Conservation (phyloP, 2,888 invertebrate genomes). For the Teleiodes luculella region DNA sequence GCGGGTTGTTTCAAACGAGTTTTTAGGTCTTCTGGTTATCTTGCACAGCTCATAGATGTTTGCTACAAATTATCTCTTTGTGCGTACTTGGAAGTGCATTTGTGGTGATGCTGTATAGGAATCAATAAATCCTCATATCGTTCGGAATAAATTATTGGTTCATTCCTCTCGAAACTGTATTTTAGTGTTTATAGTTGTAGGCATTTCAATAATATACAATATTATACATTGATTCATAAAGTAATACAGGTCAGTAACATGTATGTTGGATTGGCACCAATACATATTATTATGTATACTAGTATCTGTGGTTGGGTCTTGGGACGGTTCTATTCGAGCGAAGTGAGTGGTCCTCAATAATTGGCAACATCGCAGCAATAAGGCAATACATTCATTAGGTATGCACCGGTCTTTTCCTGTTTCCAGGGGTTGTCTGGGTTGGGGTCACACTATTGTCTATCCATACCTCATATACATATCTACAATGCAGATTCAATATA, state of each 20-base stretch:
- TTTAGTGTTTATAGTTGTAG: no score
- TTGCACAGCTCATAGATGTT: conserved; percentile 10
- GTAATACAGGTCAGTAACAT: no score
- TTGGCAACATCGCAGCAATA: neutral
- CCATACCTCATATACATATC: neutral
- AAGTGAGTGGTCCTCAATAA: neutral
- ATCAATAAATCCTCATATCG: neutral
- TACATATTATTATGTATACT: no score
- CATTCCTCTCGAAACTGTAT: neutral
- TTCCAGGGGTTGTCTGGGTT: conserved; percentile 12
- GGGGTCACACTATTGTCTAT: conserved; percentile 12
- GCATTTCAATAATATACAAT: no score
- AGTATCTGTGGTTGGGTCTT: no score
- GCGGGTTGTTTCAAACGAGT: conserved; percentile 53
- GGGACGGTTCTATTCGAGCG: neutral
- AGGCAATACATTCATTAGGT: conserved; percentile 8
- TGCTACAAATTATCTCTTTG: neutral
- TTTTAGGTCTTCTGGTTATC: neutral
- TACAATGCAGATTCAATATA: neutral
- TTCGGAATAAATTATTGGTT: neutral
- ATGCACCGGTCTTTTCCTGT: conserved; percentile 17
- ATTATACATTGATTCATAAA: neutral
- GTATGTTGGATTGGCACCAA: no score
- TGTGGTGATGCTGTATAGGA: neutral
- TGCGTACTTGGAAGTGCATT: neutral